Conservation (phyloP, 35 echinoderm and acorn worm genomes). For the Eucidaris tribuloides region DNA sequence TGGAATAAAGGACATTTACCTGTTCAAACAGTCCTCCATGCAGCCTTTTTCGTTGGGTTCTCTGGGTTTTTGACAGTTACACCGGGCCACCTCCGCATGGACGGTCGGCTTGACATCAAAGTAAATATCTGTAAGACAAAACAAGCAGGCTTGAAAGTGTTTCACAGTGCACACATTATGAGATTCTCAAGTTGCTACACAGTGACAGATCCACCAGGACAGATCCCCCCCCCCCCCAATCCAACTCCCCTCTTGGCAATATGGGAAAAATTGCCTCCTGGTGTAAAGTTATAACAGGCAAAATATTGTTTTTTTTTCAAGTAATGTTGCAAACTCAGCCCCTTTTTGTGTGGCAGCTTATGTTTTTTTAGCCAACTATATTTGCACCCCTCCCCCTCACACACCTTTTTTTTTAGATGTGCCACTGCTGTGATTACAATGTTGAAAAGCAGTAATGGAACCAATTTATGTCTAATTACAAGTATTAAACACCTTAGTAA, state of each 20-base stretch:
- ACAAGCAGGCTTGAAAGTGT: neutral
- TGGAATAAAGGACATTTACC: slow-evolving; percentile 48
- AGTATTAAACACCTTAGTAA: no score
- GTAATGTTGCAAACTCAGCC: no score
- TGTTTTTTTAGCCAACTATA: no score
- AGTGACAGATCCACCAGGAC: neutral
- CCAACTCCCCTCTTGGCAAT: neutral
- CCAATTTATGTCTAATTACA: no score
- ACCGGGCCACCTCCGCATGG: slow-evolving; percentile 28
- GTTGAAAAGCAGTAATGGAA: no score
- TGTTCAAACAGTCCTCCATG: slow-evolving; percentile 88
- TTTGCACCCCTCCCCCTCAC: no score
- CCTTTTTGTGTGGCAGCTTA: no score
- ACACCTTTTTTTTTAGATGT: no score
- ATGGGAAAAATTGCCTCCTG: neutral
- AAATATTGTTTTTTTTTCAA: no score
- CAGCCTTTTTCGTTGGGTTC: slow-evolving; percentile 46
- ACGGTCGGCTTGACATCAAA: slow-evolving; percentile 67
- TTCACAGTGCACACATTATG: neutral
- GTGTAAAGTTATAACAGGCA: no score
- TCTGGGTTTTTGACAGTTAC: slow-evolving; percentile 56
- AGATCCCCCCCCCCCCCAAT: neutral
- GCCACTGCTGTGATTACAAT: no score
- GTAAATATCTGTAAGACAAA: slow-evolving; percentile 67
- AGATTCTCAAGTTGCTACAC: neutral